A percentile compares a stretch with the other conserved stretches of the same genome.
phyloP scores from a whole-genome alignment of 2,888 invertebrate genomes.

The Thera obeliscata region DNA sequence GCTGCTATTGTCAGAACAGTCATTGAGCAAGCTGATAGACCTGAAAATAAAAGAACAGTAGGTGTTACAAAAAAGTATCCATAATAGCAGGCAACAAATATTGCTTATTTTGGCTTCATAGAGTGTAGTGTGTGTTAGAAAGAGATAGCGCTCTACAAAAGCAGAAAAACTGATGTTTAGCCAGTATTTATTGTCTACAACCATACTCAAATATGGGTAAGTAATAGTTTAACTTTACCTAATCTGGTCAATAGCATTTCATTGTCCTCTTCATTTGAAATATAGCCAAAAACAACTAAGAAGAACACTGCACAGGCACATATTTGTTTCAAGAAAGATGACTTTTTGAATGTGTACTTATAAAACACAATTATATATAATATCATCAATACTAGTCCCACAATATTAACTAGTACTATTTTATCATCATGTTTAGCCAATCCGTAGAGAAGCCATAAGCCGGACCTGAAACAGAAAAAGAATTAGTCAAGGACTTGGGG shows the following conservation, averaged over 20 bases:
- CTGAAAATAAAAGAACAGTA: constrained; percentile 61
- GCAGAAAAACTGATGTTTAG: too few relatives aligned
- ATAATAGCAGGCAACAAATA: too few relatives aligned
- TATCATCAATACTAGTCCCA: constrained; percentile 89
- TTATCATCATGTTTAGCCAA: constrained; percentile 88
- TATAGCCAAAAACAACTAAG: constrained; percentile 83
- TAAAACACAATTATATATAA: constrained; percentile 89
- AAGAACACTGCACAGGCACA: constrained; percentile 80
- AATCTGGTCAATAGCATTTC: constrained; percentile 83
- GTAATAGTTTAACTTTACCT: constrained; percentile 73
- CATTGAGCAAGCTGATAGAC: constrained; percentile 87
- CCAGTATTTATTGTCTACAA: too few relatives aligned
- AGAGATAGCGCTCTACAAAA: too few relatives aligned
- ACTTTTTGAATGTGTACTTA: constrained; percentile 89
- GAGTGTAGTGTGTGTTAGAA: too few relatives aligned
- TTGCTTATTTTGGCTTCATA: too few relatives aligned
- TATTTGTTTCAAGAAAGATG: constrained; percentile 86
- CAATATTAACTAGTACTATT: constrained; percentile 89
- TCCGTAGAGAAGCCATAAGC: constrained; percentile 93
- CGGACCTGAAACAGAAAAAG: constrained; percentile 83
- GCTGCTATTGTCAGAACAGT: constrained; percentile 93
- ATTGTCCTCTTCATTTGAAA: constrained; percentile 81
- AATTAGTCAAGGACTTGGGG: background rate
- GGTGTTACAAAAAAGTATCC: background rate
- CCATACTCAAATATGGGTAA: background rate